Percentiles rank a stretch among this genome's conserved stretches.
phyloP scores from a whole-genome alignment of 2,888 invertebrate species.

The Eupithecia centaureata region DNA sequence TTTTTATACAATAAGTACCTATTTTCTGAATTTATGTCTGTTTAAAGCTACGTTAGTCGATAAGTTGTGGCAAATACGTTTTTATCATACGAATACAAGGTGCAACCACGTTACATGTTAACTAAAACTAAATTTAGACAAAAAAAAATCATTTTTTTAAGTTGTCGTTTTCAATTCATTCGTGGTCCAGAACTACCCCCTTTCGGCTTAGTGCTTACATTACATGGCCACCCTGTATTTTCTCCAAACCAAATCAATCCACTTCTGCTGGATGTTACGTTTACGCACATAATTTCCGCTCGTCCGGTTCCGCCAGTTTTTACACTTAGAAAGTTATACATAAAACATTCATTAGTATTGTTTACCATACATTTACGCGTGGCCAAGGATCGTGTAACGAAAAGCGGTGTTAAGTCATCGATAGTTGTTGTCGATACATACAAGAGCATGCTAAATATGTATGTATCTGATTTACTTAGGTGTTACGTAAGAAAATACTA shows the following conservation, averaged over 20 bases:
- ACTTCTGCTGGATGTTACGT: conserved; percentile 38
- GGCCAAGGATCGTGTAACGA: conserved; percentile 35
- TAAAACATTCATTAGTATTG: conserved; percentile 46
- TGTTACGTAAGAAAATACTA: background rate
- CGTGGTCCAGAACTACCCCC: no score
- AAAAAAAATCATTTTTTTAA: no score
- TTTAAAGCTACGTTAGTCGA: no score
- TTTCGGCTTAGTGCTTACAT: no score
- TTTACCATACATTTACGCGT: conserved; percentile 47
- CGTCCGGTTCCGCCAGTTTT: conserved; percentile 53
- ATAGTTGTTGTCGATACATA: conserved; percentile 42
- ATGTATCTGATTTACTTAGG: background rate
- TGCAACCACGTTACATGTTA: no score
- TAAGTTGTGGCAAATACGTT: no score
- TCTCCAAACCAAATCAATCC: conserved; percentile 30
- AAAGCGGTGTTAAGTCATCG: conserved; percentile 35
- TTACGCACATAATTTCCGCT: conserved; percentile 46
- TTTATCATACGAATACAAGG: no score
- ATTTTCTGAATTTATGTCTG: no score
- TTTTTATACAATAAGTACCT: no score
- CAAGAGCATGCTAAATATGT: conserved; percentile 12
- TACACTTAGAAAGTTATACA: conserved; percentile 56
- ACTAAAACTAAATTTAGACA: no score
- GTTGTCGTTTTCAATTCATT: no score
- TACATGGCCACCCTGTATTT: no score